Evolutionary conservation across 2,797 vertebrate species (phyloP).

Genomic region (Pseudotriccus pelzelni): DNA sequence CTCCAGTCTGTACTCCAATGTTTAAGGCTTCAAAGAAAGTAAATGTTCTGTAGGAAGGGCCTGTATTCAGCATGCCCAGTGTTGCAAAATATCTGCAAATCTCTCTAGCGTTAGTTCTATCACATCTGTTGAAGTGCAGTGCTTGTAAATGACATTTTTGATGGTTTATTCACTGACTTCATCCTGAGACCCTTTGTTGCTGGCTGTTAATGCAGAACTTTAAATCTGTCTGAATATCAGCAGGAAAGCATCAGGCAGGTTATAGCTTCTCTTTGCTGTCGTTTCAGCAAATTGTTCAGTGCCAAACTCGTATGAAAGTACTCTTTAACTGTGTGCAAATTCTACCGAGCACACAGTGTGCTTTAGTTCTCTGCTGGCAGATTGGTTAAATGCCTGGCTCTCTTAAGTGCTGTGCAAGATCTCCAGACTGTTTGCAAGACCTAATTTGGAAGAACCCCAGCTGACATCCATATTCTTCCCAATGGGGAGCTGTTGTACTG

Average conservation of each 20-base stretch:
- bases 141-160: constrained; percentile 23
- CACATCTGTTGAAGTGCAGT: background rate
- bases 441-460: constrained; percentile 36
- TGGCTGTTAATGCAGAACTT: background rate
- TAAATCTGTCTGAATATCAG: background rate
- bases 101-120: background rate
- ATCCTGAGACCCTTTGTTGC: constrained; percentile 6
- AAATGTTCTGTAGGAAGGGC: background rate
- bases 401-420: background rate
- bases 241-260: constrained; percentile 18
- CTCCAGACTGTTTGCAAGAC: constrained; percentile 35
- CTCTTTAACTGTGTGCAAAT: background rate
- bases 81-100: background rate
- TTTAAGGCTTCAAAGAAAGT: background rate
- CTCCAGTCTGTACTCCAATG: background rate
- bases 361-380: constrained; percentile 23
- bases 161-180: constrained; percentile 3
- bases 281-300: background rate
- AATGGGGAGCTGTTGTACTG: background rate
- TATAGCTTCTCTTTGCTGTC: background rate
- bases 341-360: background rate
- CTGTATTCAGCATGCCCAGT: background rate
- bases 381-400: constrained; percentile 5
- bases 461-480: constrained; percentile 44
- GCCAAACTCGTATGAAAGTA: background rate